Conservation (phyloP, 2,113 vertebrate genomes). For the Lichenostomus cassidix region DNA sequence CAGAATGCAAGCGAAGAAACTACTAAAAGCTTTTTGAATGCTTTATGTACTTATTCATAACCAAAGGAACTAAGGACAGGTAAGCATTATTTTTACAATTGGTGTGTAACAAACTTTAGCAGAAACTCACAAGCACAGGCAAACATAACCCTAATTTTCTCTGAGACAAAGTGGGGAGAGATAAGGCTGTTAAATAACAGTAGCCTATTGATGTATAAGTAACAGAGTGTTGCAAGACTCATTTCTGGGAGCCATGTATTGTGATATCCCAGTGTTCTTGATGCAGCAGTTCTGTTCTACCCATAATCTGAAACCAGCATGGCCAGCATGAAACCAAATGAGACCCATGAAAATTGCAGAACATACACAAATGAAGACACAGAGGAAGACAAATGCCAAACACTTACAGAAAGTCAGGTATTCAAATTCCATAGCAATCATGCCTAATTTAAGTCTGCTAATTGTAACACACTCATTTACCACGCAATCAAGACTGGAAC, state of each 20-base stretch:
- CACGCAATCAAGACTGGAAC: constrained; percentile 20
- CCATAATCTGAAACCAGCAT: neutral
- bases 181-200: neutral
- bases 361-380: neutral
- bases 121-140: neutral
- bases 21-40: neutral
- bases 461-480: constrained; percentile 10
- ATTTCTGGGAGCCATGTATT: neutral
- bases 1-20: neutral
- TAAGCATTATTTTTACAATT: neutral
- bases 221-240: neutral
- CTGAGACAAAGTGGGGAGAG: neutral
- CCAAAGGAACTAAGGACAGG: neutral
- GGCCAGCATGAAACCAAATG: neutral
- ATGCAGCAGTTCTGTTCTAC: neutral
- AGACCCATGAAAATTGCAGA: neutral
- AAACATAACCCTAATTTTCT: neutral
- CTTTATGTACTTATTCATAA: neutral
- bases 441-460: constrained; percentile 14
- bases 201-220: neutral
- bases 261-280: neutral
- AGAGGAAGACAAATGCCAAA: constrained; percentile 11
- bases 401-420: neutral
- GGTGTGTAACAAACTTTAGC: neutral
- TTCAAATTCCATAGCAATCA: constrained; percentile 5